A percentile compares a stretch with the other conserved stretches of the same genome.
Evolutionary conservation across 1,140 invertebrate species (phyloP).

Genomic region (Lepidurus couesii): DNA sequence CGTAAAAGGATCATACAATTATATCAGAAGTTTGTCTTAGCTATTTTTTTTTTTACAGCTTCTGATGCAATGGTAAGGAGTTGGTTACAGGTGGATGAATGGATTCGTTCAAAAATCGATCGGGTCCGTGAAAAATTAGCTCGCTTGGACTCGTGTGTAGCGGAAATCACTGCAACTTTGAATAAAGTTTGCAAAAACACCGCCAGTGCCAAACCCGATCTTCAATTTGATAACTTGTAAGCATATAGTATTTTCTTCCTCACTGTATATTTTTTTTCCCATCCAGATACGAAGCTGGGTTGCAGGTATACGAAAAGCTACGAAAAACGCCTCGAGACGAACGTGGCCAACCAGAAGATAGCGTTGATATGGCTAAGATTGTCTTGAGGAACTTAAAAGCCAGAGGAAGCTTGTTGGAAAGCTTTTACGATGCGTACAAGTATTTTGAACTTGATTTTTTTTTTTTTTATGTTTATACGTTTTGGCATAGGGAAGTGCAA

Average conservation of each 20-base stretch:
- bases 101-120: constrained; percentile 7
- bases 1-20: neutral
- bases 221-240: neutral
- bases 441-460: neutral
- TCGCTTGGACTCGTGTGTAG: neutral
- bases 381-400: neutral
- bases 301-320: neutral
- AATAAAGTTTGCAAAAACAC: neutral
- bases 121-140: constrained; percentile 5
- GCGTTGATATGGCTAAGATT: neutral
- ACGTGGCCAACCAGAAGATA: neutral
- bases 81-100: constrained; percentile 25
- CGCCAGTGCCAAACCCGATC: neutral
- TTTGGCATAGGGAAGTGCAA: neutral
- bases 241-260: neutral
- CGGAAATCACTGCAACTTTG: neutral
- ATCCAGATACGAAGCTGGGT: neutral
- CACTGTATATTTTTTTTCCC: neutral
- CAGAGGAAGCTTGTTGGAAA: neutral
- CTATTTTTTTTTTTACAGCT: constrained; percentile 19
- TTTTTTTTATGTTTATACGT: neutral
- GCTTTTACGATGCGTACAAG: neutral
- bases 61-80: constrained; percentile 26
- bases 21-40: too few species aligned
- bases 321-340: neutral